phyloP scores from a whole-genome alignment of 2,113 vertebrate genomes.

The Myiagra hebetior region DNA sequence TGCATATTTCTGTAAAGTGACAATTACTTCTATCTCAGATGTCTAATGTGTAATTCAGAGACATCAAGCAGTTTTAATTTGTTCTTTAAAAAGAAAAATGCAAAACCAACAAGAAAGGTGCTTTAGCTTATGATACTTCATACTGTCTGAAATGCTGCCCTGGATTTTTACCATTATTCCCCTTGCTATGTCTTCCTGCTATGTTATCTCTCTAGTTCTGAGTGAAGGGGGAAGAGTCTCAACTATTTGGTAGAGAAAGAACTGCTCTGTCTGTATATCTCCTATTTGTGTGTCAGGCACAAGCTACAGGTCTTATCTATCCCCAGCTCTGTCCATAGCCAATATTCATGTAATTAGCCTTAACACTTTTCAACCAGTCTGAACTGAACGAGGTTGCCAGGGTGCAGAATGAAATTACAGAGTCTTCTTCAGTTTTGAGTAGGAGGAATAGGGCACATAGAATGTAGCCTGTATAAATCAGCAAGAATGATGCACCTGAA shows the following conservation, averaged over 20 bases:
- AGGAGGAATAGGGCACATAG: constrained; percentile 20
- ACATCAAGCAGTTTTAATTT: neutral
- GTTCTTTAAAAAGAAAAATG: neutral
- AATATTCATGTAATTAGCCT: neutral
- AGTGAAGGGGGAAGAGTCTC: neutral
- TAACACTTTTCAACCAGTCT: neutral
- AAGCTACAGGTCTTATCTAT: neutral
- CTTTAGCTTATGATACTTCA: neutral
- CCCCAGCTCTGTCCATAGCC: neutral
- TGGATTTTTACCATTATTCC: neutral
- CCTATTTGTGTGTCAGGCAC: neutral
- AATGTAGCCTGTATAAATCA: constrained; percentile 71
- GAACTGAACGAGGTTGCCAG: neutral
- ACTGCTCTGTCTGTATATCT: neutral
- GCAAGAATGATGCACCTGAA: constrained; percentile 63
- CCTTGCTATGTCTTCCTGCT: neutral
- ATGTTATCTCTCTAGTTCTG: neutral
- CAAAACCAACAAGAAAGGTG: neutral
- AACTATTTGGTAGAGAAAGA: neutral
- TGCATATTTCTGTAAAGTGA: neutral
- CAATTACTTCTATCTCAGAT: neutral
- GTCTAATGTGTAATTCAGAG: neutral
- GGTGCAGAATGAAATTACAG: constrained; percentile 27
- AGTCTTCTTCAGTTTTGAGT: constrained; percentile 12
- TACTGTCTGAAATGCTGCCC: neutral